Evolutionary conservation across 2,113 vertebrate genomes (phyloP).

Genomic region (Chaetodon trifascialis): DNA sequence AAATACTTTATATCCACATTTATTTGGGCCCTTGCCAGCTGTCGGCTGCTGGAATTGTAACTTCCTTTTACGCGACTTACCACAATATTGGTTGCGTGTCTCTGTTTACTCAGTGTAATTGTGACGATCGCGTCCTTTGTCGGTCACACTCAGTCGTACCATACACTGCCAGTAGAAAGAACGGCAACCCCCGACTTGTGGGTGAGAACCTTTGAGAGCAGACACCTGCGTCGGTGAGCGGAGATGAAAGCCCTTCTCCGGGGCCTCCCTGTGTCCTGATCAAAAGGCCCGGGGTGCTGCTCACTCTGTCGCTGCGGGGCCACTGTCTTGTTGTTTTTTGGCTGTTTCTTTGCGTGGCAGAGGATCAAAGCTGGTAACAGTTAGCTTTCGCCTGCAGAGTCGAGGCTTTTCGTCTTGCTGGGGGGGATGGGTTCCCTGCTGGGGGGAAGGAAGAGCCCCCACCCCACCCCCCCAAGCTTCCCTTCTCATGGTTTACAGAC

Average conservation of each 20-base stretch:
- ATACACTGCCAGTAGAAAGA: slow-evolving; percentile 49
- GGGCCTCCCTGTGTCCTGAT: slow-evolving; percentile 79
- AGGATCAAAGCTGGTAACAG: slow-evolving; percentile 88
- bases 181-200: slow-evolving; percentile 41
- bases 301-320: slow-evolving; percentile 70
- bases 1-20: background rate
- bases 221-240: slow-evolving; percentile 77
- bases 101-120: slow-evolving; percentile 48
- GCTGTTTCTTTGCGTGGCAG: slow-evolving; percentile 76
- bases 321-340: slow-evolving; percentile 76
- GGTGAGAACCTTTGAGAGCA: slow-evolving; percentile 78
- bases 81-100: background rate
- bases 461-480: slow-evolving; percentile 64
- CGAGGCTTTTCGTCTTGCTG: slow-evolving; percentile 80
- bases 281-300: slow-evolving; percentile 84
- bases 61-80: slow-evolving; percentile 3
- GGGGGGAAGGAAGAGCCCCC: slow-evolving; percentile 76
- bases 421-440: slow-evolving; percentile 80
- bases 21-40: slow-evolving; percentile 9
- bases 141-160: slow-evolving; percentile 43
- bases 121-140: slow-evolving; percentile 34
- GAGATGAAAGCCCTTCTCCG: slow-evolving; percentile 81
- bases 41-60: background rate
- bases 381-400: slow-evolving; percentile 87
- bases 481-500: slow-evolving; percentile 75